Base-by-base conservation (phyloP, 2,113 vertebrate species). In the Pluvialis apricaria region DNA sequence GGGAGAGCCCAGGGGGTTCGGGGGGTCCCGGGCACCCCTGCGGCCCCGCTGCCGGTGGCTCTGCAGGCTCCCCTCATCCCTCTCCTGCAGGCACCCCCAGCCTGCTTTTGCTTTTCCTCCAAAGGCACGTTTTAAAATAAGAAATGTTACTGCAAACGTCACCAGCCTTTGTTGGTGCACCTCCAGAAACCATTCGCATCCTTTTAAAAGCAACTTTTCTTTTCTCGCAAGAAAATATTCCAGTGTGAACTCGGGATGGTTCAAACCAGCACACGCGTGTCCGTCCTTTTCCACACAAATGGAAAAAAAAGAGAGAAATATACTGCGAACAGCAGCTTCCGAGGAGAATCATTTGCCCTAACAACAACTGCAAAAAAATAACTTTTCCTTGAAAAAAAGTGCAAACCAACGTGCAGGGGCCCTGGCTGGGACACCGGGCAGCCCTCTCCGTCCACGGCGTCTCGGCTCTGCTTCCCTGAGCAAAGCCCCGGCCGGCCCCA, bases 391-490 rank as follows among this genome's bases (percentile, higher is more conserved):
- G 8, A 19, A 29, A 29, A 84, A 76, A 69, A 26, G 6, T 12
- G 51, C 21, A 57, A 49, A 14, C 15, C 29, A 25, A 32, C 8
- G 11, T 2, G 0, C 2, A 1, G 47, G 31, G 81, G 14, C 58
- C 8, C 29, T 10, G 24, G 19, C 34, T 32, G 38, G 26, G 54
- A 40, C 38, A 5, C 32, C 4, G 49, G 6, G 12, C 66, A 4
- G 15, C 5, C 38, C 16, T 9, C 8, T 29, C 40, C 1, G 1
- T 5, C 5, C 34, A 0, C 0, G 15, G n/a, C 47, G 42, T 9
- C 44, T 11, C n/a, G 15, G 2, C 13, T 8, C 80, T 25, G 24
- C 29, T 15, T 5, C 44, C 26, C 13, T 1, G 19, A 15, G 42
- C 65, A 18, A 7, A 26, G 25, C 36, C n/a, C 32, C 2, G 1